Evolutionary conservation across 2,113 vertebrate species (phyloP), one percentile per base, ranked within the genome.

Genomic region (Anser brachyrhynchus): DNA sequence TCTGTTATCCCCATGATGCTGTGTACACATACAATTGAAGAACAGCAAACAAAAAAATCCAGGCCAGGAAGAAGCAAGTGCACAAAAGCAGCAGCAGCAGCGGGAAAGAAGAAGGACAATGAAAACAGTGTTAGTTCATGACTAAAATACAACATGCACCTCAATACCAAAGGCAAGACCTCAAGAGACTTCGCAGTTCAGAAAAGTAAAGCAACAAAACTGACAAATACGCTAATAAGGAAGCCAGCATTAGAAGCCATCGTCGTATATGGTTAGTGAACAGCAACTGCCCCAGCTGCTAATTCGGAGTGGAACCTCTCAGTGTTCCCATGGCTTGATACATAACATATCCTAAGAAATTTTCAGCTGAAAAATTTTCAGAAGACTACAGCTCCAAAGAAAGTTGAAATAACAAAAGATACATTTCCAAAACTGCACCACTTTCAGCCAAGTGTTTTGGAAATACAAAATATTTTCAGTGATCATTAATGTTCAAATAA

Each of bases 1-100:
- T 98, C 97, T 98, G 97, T 96, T 98, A 96, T 99, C 99, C 97
- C 97, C 98, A 98, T 98, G 98, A 93, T 97, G 98, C 98, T 99
- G 97, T 86, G 89, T 72, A 90, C 93, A 97, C 89, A 97, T 86
- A 95, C 89, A 97, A 97, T 97, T 97, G 98, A 92, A 96, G 97
- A 92, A 94, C 95, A 97, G 97, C 97, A 95, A 97, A 97, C 97
- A 98, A 79, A 98, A 73, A 72, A 97, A 92, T 98, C 97, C 97
- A 97, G 97, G 97, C 94, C 94, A 98, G 96, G 98, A 96, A 98
- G 94, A 98, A 98, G 96, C 96, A 98, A 96, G 82, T 94, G 93
- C 89, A 93, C 76, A 97, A 94, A 97, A 97, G 94, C 93, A 92
- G 91, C 91, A 92, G 91, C 91, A 95, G 94, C 93, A 97, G 96